Conservation (phyloP, 2,113 vertebrate species). For the Oxyura jamaicensis region DNA sequence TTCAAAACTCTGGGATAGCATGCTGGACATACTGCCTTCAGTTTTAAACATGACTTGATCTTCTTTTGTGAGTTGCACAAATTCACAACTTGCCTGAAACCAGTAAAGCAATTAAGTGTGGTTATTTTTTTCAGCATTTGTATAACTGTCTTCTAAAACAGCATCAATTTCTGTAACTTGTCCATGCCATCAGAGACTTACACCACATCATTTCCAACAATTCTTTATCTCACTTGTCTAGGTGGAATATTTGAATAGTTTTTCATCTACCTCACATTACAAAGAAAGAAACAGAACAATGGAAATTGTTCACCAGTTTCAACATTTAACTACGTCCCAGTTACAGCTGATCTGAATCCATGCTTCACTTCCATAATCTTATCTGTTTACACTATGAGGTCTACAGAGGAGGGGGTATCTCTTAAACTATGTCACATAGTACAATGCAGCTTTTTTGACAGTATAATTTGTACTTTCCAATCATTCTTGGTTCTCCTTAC, state of each 20-base stretch:
- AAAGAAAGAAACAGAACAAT: neutral
- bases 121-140: neutral
- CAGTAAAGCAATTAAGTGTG: neutral
- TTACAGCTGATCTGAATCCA: neutral
- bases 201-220: neutral
- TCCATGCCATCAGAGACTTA: neutral
- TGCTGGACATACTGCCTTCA: neutral
- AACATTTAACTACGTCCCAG: no score
- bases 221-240: neutral
- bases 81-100: neutral
- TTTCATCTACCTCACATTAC: rapidly evolving
- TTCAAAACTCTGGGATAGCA: neutral
- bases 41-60: neutral
- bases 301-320: rapidly evolving
- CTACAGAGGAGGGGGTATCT: neutral
- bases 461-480: neutral
- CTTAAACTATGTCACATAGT: neutral
- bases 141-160: neutral
- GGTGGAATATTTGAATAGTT: neutral
- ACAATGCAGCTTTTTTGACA: neutral
- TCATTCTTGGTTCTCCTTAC: neutral
- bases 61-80: neutral
- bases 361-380: neutral
- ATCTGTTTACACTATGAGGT: neutral
- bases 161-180: neutral